Evolutionary conservation across 2,113 vertebrate species (phyloP).

Genomic region (Rhinichthys klamathensis): DNA sequence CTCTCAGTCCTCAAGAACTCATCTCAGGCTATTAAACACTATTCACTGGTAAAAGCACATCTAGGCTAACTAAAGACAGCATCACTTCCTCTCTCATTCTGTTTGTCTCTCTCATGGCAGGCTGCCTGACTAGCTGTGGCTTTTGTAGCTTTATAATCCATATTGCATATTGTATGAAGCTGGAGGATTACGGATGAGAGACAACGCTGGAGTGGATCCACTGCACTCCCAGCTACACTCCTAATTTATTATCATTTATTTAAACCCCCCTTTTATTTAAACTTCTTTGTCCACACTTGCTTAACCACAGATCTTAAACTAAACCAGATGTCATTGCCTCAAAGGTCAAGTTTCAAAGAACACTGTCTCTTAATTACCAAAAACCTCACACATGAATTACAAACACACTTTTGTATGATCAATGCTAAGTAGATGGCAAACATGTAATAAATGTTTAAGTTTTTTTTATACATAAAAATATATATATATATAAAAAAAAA

Average conservation of each 20-base stretch:
- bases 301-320: not conserved
- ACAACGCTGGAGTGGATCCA: conserved; percentile 25
- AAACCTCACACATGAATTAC: not conserved
- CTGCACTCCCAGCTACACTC: conserved; percentile 26
- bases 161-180: conserved; percentile 61
- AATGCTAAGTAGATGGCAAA: not conserved
- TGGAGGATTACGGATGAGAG: conserved; percentile 46
- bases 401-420: not conserved
- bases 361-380: not conserved
- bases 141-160: conserved; percentile 57
- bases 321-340: not conserved
- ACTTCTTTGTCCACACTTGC: not conserved
- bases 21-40: not conserved
- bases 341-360: not conserved
- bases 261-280: conserved; percentile 12
- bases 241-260: conserved; percentile 15
- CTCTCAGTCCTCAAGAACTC: not conserved
- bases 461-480: too few species aligned
- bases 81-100: not conserved
- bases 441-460: too few species aligned
- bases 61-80: not conserved
- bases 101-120: conserved; percentile 5
- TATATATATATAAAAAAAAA: too few species aligned
- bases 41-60: not conserved
- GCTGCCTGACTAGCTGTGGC: conserved; percentile 32